Percentiles rank a stretch among this genome's conserved stretches.
These are phyloP conservation scores for Nemotelus pantherinus DNA, from an alignment of 2,888 invertebrate genomes.

Conservation along the genomic window DNA sequence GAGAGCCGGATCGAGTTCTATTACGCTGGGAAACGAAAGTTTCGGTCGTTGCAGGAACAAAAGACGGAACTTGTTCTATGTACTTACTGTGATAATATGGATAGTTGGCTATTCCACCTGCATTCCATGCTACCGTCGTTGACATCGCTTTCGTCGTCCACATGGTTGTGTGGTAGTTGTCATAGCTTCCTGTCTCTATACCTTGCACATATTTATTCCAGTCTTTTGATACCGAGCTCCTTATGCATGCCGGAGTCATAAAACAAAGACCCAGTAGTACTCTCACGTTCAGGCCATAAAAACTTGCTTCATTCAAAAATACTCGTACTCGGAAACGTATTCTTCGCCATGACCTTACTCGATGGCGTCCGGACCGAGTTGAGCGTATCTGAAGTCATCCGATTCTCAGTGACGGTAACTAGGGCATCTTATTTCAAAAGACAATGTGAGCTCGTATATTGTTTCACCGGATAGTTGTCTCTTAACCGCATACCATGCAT, in stretches of 20 bases:
- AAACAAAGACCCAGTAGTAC: constrained; percentile 48
- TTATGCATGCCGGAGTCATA: constrained; percentile 47
- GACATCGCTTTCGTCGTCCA: not conserved
- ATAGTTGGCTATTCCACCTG: constrained; percentile 30
- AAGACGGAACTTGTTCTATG: not conserved
- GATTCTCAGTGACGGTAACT: not conserved
- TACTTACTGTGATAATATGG: not conserved
- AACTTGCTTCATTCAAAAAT: constrained; percentile 48
- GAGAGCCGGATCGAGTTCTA: not conserved
- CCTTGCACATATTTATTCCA: constrained; percentile 12
- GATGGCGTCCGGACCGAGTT: constrained; percentile 6
- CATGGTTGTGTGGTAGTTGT: constrained; percentile 15
- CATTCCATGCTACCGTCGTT: constrained; percentile 9
- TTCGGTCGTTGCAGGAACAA: constrained; percentile 1
- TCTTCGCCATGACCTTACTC: constrained; percentile 16
- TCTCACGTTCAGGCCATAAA: constrained; percentile 48
- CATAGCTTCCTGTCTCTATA: not conserved
- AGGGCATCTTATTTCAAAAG: constrained; percentile 21
- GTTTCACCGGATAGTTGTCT: constrained; percentile 17
- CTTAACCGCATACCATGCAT: constrained; percentile 27
- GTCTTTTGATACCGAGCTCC: constrained; percentile 24
- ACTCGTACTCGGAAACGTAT: constrained; percentile 20
- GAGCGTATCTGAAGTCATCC: not conserved
- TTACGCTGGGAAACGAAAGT: constrained; percentile 28
- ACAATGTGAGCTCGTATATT: constrained; percentile 36